Base-by-base conservation (phyloP, 2,113 vertebrate genomes). In the Corynorhinus townsendii region DNA sequence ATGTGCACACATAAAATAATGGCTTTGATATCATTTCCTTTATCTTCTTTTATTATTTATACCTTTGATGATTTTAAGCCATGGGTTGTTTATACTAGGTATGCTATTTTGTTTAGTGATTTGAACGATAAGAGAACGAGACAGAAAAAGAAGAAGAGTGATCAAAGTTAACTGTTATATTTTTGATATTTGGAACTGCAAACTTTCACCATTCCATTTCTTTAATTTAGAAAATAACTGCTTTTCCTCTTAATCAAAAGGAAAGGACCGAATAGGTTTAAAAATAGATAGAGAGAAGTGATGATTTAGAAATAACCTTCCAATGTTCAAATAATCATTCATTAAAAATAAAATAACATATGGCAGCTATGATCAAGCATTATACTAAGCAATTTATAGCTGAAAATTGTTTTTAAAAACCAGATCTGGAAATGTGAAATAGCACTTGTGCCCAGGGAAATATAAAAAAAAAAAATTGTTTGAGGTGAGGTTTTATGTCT, bases 201-300 rank as follows among this genome's bases (percentile, higher is more conserved):
- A 89, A 26, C 38, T 96, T 94, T 96, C 84, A 89, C 87, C 94
- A 98, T 69, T 94, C 82, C 90, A 12, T 56, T 79, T 72, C 52
- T 26, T 22, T 64, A 82, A 84, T 69, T 59, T 52, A 38, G 26
- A 93, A 72, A 83, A 72, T 49, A 49, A 56, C 15, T 2, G 1
- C 2, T 2, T n/a, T 92, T 72, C 2, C 3, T 89, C n/a, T 77
- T 73, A 56, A 72, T 9, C 47, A 80, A 79, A 72, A 20, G 7
- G 47, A 66, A 86, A 93, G 11, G 24, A 38, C 4, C 24, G 12
- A 35, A 79, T 54, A 26, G 49, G n/a, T 90, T 69, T 24, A 59
- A 92, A 62, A 38, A 52, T 45, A 35, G 16, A 30, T 15, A 43
- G 56, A 35, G 26, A 76, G 35, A 89, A 89, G 47, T 77, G 1